Evolutionary conservation across 2,797 vertebrate species (phyloP), one percentile per base, ranked within the genome.

Genomic region (Eulemur mongoz): DNA sequence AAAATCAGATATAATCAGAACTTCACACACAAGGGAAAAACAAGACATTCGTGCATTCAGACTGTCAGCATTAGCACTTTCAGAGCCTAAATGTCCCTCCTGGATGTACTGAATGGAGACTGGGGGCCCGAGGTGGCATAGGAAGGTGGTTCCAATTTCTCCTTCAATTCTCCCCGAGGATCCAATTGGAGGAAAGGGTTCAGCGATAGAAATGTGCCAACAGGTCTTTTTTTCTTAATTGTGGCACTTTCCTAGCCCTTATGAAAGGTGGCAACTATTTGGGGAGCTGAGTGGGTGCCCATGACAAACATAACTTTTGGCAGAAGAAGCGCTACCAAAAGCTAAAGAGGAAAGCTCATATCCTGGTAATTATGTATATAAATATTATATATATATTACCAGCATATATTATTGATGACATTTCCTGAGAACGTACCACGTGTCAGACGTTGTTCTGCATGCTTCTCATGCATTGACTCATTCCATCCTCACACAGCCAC

Each of bases 401-500:
- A 11, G 52, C 63, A 5, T 13, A 11, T 10, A 7, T 40, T 38
- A 32, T 32, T 69, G 75, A 63, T 86, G 27, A 38, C 45, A 6
- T n/a, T 69, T 48, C 35, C 85, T 27, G 25, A 63, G 84, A 30
- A 45, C 0, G 1, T 8, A 4, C 17, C 30, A 8, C 0, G 1
- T 3, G 1, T 48, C 45, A 25, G 50, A 12, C 4, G 2, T 25
- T 22, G 22, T 17, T n/a, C 20, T 4, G 50, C 11, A 65, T 4
- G 73, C 38, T 61, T 30, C 50, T 32, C 63, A 12, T 10, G 25
- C 48, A 4, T 22, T 32, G 14, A 27, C 45, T 63, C 81, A 27
- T 54, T 35, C 85, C 23, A 2, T 12, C n/a, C 59, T 67, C 69
- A 43, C 14, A 32, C 5, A 22, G 12, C 43, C 14, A 9, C 20